Evolutionary conservation across 1,140 invertebrate genomes (phyloP).

Genomic region (Liolophura sinensis): DNA sequence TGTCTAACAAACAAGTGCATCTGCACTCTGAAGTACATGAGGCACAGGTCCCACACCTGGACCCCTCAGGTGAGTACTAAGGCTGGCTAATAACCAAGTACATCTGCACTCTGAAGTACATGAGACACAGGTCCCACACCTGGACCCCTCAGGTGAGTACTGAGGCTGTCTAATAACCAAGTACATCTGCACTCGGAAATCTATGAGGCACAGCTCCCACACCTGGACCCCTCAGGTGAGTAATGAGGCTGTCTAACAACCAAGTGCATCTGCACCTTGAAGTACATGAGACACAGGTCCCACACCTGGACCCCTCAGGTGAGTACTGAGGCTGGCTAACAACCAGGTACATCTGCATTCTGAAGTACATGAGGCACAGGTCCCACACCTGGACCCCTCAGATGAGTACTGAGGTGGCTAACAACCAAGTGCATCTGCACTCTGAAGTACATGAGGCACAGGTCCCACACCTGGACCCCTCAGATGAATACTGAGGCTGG

Average conservation of each 20-base stretch:
- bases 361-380: constrained; percentile 64
- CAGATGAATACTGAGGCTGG: constrained; percentile 48
- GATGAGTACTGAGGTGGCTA: constrained; percentile 57
- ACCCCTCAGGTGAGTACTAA: no score
- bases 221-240: constrained; percentile 62
- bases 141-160: no score
- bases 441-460: constrained; percentile 64
- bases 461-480: constrained; percentile 60
- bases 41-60: no score
- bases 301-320: constrained; percentile 62
- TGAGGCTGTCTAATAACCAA: constrained; percentile 62
- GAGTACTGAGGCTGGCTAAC: constrained; percentile 56
- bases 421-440: constrained; percentile 67
- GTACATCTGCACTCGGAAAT: constrained; percentile 68
- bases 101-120: constrained; percentile 66
- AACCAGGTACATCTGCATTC: constrained; percentile 66
- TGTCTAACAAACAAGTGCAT: background rate
- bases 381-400: constrained; percentile 61
- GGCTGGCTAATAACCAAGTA: constrained; percentile 65
- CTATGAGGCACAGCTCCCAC: constrained; percentile 58
- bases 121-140: constrained; percentile 21
- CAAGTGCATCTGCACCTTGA: constrained; percentile 68
- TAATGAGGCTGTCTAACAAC: constrained; percentile 57
- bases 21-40: no score
- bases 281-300: constrained; percentile 62